phyloP scores from a whole-genome alignment of 2,888 invertebrate species.

The Nymphalis polychloros region DNA sequence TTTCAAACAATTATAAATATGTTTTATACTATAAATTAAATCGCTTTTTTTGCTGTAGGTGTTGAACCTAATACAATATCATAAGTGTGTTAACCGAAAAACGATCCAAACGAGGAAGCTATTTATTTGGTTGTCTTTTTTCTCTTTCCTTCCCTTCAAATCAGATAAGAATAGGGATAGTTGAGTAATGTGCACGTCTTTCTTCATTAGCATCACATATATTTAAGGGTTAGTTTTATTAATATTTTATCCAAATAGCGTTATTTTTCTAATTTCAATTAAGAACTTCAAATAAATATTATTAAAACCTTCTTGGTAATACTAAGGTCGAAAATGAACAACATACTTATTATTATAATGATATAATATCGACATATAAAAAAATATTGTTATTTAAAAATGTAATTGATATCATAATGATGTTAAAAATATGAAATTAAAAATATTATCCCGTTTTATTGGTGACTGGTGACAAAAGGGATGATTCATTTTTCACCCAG shows the following conservation, averaged over 20 bases:
- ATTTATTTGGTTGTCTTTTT: slow-evolving; percentile 47
- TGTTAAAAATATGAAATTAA: too few relatives aligned
- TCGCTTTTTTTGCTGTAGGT: slow-evolving; percentile 4
- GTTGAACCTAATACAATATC: slow-evolving; percentile 34
- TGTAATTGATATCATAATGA: too few relatives aligned
- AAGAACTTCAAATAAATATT: too few relatives aligned
- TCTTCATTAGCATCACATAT: slow-evolving; percentile 68
- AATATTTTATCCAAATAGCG: too few relatives aligned
- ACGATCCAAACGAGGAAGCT: slow-evolving; percentile 56
- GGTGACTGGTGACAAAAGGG: too few relatives aligned
- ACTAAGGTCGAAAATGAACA: not conserved
- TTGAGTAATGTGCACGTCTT: slow-evolving; percentile 69
- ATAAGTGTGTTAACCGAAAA: slow-evolving; percentile 42
- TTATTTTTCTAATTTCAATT: too few relatives aligned
- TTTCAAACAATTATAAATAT: not conserved
- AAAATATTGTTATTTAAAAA: too few relatives aligned
- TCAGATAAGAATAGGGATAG: slow-evolving; percentile 51
- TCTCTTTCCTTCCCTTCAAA: slow-evolving; percentile 46
- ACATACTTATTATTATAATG: not conserved
- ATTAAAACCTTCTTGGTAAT: too few relatives aligned
- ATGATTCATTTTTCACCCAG: too few relatives aligned
- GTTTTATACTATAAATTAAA: not conserved
- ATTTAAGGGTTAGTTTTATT: slow-evolving; percentile 55
- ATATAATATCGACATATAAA: too few relatives aligned
- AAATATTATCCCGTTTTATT: too few relatives aligned